Conservation (phyloP, 1,140 invertebrate genomes). For the Pemphigus obesinymphae region DNA sequence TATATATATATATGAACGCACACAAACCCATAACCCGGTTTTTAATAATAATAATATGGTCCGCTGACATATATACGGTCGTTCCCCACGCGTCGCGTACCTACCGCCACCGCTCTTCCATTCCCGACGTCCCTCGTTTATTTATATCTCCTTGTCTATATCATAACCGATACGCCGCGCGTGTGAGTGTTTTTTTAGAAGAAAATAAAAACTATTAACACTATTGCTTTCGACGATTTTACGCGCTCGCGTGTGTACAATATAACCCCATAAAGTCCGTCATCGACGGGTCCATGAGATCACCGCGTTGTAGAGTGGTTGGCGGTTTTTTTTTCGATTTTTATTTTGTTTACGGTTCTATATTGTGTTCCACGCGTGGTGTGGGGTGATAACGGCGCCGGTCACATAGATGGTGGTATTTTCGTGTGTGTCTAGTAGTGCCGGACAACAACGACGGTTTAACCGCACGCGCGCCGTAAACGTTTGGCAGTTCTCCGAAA, state of each 20-base stretch:
- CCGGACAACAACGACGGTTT: no score
- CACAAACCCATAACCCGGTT: conserved; percentile 27
- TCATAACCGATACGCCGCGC: conserved; percentile 14
- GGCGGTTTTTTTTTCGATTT: no score
- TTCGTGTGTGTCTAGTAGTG: no score
- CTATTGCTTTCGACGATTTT: neutral
- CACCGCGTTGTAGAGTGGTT: neutral
- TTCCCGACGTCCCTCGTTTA: neutral
- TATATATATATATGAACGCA: neutral
- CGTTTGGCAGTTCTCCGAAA: no score
- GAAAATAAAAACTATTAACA: no score
- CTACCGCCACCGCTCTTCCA: neutral
- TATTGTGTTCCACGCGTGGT: neutral
- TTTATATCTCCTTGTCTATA: conserved; percentile 22
- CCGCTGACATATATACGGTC: conserved; percentile 38
- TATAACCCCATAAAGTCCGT: conserved; percentile 7
- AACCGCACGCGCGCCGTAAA: no score
- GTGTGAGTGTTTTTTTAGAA: neutral
- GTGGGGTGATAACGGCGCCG: no score
- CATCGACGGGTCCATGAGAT: neutral
- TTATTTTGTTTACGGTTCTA: no score
- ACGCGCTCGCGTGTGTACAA: neutral
- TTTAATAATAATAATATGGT: conserved; percentile 20
- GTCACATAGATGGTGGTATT: no score
- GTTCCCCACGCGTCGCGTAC: neutral